Evolutionary conservation across 2,888 invertebrate genomes (phyloP).

Genomic region (Zelleria hepariella): DNA sequence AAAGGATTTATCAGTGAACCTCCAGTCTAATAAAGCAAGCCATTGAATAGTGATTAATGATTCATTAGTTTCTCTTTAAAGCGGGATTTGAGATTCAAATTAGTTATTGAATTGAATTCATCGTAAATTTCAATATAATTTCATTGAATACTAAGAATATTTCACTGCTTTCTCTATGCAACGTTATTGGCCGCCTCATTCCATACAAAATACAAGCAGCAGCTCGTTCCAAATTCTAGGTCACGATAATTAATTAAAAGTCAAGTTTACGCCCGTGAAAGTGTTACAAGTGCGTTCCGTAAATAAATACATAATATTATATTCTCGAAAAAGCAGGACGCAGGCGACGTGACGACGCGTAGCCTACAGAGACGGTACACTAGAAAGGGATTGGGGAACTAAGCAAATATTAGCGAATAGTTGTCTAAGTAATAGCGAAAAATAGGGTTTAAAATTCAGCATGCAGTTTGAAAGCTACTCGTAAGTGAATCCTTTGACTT

Average conservation of each 20-base stretch:
- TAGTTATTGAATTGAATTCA: neutral
- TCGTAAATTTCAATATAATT: neutral
- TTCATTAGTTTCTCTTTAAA: neutral
- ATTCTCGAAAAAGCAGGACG: conserved; percentile 42
- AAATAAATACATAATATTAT: neutral
- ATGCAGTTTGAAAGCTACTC: too few relatives aligned
- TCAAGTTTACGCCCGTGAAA: conserved; percentile 24
- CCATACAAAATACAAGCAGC: neutral
- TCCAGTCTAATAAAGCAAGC: neutral
- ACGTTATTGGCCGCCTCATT: neutral
- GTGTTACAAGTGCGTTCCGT: conserved; percentile 28
- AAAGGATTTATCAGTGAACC: too few relatives aligned
- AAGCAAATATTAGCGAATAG: too few relatives aligned
- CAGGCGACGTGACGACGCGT: too few relatives aligned
- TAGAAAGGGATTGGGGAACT: too few relatives aligned
- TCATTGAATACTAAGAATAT: neutral
- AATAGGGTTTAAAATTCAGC: too few relatives aligned
- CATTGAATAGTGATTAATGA: neutral
- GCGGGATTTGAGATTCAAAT: neutral
- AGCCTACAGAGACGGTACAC: too few relatives aligned
- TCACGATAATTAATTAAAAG: neutral
- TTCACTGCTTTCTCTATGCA: neutral
- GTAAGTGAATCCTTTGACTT: too few relatives aligned
- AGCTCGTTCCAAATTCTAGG: neutral
- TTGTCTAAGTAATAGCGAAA: too few relatives aligned